Evolutionary conservation across 2,113 vertebrate genomes (phyloP), one percentile per base, ranked within the genome.

Genomic region (Riparia riparia): DNA sequence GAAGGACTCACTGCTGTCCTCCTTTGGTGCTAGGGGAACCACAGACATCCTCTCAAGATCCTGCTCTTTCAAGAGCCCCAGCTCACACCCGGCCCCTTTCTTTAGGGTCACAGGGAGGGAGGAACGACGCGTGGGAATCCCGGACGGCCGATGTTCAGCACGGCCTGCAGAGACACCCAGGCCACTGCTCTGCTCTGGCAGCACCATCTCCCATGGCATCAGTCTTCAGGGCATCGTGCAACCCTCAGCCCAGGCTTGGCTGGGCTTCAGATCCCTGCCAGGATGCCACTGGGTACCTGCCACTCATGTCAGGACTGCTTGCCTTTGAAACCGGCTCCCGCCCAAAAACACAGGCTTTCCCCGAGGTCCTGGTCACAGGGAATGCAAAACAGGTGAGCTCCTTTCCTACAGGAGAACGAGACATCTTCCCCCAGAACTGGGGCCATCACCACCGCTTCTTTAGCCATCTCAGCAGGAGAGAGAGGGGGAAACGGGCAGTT

Each of bases 131-230:
- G 6, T 2, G 16, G 66, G 49, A 93, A 88, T 47, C 19, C 21
- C 3, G 0, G 15, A 17, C 0, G 65, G 76, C 4, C 32, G 4
- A 2, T 1, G 0, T 2, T 79, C 34, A 19, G 29, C 24, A 31
- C 60, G 4, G 0, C 24, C 54, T 81, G 28, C 86, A 73, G 64
- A 50, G 64, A 81, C 37, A 44, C 21, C 29, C 78, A 79, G 51
- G 53, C 31, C 45, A 4, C n/a, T 1, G 1, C 42, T 77, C 78
- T 53, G 58, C 73, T 58, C 58, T 34, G 54, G 9, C 32, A 73
- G 47, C 60, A 50, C 19, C 8, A 5, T 58, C 41, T 79, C 34
- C 34, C n/a, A 25, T 2, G 13, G 49, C n/a, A 45, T n/a, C 47
- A 68, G 13, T 25, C 63, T 42, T 42, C 60, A 53, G 49, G 42